Base-by-base conservation (phyloP, 2,797 vertebrate species). In the Dallia pectoralis region DNA sequence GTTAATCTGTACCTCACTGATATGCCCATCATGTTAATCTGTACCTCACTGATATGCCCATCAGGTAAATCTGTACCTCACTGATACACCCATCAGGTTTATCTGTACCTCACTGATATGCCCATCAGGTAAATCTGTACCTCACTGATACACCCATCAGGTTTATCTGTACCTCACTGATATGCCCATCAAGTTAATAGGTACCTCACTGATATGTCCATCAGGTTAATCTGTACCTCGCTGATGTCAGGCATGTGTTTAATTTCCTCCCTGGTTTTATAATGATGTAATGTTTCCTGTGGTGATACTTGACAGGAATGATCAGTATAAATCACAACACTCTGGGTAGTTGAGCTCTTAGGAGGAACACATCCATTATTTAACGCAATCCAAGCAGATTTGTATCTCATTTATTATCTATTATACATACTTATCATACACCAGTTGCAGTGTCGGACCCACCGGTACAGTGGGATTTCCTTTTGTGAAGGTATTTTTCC, bases 221-320 rank as follows among this genome's bases (percentile, higher is more conserved):
- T 89, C 84, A 83, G 88, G 87, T 83, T 84, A 86, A 87, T 87
- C 80, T 71, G 86, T 89, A 89, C 88, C 49, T 33, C 74, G 83
- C 81, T 91, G 88, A 88, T 90, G 89, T 89, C 84, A 49, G 25
- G 86, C 87, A 90, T 85, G 87, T 84, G 73, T 87, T 84, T 83
- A 80, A 80, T 88, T 87, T 87, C 86, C 77, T 83, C 86, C 71
- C 79, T 11, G 44, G 79, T 73, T 77, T 87, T 83, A 61, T 70
- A 77, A 83, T 91, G 88, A 92, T 91, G 84, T 89, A 91, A 85
- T 82, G 79, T 86, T 85, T 70, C 82, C 85, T 80, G 83, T 81
- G 76, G 80, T 75, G 80, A 85, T 85, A 85, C 85, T 86, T 87
- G 88, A 91, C 86, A 90, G 78, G 72, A 64, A 83, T 80, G 81